Percentiles rank a stretch among this genome's conserved stretches.
phyloP scores from a whole-genome alignment of 2,113 vertebrate species.

The Leiothrix lutea region DNA sequence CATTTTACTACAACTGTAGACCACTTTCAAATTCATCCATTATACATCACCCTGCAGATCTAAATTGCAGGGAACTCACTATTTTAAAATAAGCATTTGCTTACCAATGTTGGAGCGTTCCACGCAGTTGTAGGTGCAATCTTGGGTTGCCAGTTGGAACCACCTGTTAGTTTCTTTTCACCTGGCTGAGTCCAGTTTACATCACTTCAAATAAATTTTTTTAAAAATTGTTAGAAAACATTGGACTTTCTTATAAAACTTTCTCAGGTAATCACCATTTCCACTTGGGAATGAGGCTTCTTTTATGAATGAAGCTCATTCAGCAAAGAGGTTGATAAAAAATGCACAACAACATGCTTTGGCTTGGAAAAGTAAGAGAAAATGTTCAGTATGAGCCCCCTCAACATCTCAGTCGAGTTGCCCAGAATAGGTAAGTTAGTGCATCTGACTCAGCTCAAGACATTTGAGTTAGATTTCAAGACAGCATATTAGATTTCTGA shows the following conservation, averaged over 20 bases:
- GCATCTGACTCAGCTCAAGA: neutral
- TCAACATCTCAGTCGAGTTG: neutral
- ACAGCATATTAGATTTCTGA: neutral
- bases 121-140: conserved; percentile 92
- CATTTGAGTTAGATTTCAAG: neutral
- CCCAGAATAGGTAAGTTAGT: neutral
- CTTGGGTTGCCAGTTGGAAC: conserved; percentile 95
- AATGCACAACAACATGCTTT: neutral
- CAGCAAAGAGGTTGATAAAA: neutral
- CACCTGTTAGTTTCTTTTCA: conserved; percentile 93
- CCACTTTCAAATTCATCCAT: neutral
- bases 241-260: neutral
- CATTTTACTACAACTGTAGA: neutral
- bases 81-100: neutral
- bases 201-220: conserved; percentile 81
- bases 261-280: neutral
- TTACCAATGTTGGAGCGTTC: conserved; percentile 95
- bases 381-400: neutral
- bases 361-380: neutral
- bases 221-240: conserved; percentile 24
- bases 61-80: neutral
- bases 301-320: neutral
- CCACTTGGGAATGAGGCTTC: neutral
- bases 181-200: conserved; percentile 96
- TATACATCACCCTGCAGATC: neutral